Conservation (phyloP, 2,888 invertebrate species). For the Ferrisia virgata region DNA sequence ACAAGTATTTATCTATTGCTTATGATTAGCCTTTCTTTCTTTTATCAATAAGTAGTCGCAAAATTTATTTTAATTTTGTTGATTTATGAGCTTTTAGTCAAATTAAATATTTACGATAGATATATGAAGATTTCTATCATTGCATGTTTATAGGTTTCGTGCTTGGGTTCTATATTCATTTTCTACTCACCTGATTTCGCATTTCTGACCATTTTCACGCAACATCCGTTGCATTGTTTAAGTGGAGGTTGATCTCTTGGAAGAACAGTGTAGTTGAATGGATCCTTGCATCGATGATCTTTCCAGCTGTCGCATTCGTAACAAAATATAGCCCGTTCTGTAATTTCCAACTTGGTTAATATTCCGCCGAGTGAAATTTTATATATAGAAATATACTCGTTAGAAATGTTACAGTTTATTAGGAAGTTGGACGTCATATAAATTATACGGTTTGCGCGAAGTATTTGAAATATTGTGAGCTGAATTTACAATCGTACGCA, state of each 20-base stretch:
- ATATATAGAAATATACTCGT: background rate
- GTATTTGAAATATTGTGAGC: background rate
- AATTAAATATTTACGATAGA: no score
- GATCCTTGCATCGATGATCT: conserved; percentile 84
- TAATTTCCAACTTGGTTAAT: conserved; percentile 40
- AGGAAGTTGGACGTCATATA: background rate
- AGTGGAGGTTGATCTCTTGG: conserved; percentile 83
- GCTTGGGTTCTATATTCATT: no score
- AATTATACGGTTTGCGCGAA: background rate
- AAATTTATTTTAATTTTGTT: no score
- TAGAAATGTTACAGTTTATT: background rate
- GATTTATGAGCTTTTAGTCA: no score
- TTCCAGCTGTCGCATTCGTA: conserved; percentile 94
- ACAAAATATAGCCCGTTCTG: conserved; percentile 86
- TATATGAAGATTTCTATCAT: no score
- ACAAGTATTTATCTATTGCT: no score
- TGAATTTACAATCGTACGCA: background rate
- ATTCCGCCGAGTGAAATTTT: background rate
- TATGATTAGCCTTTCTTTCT: no score
- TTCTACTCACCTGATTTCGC: conserved; percentile 69
- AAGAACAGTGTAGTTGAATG: conserved; percentile 87
- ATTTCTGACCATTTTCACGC: conserved; percentile 92
- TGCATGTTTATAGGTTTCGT: no score
- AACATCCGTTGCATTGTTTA: conserved; percentile 87
- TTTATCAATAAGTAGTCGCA: no score